Evolutionary conservation across 2,888 invertebrate species (phyloP).

Genomic region (Globia sparganii): DNA sequence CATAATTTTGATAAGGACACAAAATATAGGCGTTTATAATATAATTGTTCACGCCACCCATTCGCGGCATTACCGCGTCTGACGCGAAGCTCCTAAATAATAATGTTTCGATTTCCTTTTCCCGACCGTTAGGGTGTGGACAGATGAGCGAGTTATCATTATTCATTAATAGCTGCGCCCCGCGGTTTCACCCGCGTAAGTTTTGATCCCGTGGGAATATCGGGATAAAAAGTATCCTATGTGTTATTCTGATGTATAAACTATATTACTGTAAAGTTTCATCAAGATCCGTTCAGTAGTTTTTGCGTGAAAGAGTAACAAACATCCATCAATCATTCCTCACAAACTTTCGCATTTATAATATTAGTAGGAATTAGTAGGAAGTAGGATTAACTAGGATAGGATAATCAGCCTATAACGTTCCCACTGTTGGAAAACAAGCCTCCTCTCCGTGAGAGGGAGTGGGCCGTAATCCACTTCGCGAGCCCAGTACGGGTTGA

Average conservation of each 20-base stretch:
- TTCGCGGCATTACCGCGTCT: slow-evolving; percentile 20
- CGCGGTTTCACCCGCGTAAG: too few species aligned
- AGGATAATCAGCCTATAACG: neutral
- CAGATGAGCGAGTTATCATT: slow-evolving; percentile 11
- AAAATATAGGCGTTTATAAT: slow-evolving; percentile 1
- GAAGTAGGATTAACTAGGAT: too few species aligned
- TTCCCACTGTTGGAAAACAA: neutral
- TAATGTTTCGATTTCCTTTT: slow-evolving; percentile 57
- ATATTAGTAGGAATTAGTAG: too few species aligned
- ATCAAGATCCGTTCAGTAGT: too few species aligned
- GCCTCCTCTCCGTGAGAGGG: neutral
- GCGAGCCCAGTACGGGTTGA: neutral
- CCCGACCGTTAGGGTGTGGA: slow-evolving; percentile 41
- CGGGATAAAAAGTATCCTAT: too few species aligned
- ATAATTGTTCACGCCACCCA: slow-evolving; percentile 34
- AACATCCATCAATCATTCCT: too few species aligned
- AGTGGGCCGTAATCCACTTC: neutral
- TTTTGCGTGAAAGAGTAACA: too few species aligned
- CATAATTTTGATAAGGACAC: neutral
- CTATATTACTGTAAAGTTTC: too few species aligned
- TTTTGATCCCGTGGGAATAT: too few species aligned
- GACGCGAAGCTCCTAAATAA: slow-evolving; percentile 52
- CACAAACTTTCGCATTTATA: too few species aligned
- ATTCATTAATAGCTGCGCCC: neutral
- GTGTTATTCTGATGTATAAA: too few species aligned